Conservation (phyloP, 1,140 invertebrate genomes). For the Nasonia giraulti region DNA sequence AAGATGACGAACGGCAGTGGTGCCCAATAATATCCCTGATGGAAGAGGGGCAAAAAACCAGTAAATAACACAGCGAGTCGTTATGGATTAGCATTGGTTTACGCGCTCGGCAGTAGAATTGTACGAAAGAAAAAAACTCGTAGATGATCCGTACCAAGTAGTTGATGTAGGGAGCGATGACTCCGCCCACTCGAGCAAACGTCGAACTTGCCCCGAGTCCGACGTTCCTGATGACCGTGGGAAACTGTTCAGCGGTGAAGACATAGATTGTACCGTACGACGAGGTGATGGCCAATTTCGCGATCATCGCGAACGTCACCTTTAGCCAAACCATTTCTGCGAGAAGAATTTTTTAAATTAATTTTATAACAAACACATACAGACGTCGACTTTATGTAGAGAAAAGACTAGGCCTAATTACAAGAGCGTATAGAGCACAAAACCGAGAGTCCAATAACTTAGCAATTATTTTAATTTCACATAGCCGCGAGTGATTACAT, state of each 20-base stretch:
- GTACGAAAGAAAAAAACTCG: background rate
- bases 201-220: conserved; percentile 86
- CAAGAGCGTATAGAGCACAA: too few relatives aligned
- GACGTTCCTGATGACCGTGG: conserved; percentile 87
- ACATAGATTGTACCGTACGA: conserved; percentile 88
- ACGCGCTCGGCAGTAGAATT: background rate
- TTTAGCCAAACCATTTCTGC: conserved; percentile 78
- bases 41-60: conserved; percentile 39
- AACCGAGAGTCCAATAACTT: background rate
- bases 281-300: conserved; percentile 87
- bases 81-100: background rate
- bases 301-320: conserved; percentile 84
- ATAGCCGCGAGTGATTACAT: background rate
- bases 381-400: background rate
- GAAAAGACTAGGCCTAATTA: background rate
- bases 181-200: conserved; percentile 84
- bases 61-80: background rate
- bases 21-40: conserved; percentile 76
- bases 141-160: conserved; percentile 71
- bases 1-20: conserved; percentile 84
- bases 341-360: conserved; percentile 57
- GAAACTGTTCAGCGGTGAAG: conserved; percentile 88
- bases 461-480: conserved; percentile 22
- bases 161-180: conserved; percentile 84
- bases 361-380: background rate